Conservation (phyloP, 2,797 vertebrate genomes). For the Anas acuta region DNA sequence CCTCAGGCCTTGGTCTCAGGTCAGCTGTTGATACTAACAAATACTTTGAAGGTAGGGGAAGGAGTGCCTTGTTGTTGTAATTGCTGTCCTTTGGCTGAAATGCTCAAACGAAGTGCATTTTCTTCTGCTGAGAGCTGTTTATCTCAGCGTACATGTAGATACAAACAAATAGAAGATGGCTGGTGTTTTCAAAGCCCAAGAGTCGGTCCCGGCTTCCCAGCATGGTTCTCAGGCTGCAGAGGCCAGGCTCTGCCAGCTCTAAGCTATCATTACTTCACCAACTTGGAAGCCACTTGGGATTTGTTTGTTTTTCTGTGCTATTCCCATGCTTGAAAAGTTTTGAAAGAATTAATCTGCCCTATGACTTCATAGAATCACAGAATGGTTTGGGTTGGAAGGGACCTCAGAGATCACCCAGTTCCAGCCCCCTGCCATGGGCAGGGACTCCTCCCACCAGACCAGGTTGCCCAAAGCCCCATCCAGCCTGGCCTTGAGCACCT, state of each 20-base stretch:
- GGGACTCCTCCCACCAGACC: background rate
- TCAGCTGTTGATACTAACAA: background rate
- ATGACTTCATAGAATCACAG: background rate
- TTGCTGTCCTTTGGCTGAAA: conserved; percentile 49
- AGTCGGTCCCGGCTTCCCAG: background rate
- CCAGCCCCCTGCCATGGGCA: background rate
- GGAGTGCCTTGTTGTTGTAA: conserved; percentile 19
- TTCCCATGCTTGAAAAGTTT: background rate
- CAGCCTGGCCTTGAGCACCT: background rate
- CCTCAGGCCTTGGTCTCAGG: background rate
- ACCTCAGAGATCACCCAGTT: background rate
- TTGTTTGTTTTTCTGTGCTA: background rate
- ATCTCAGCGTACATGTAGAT: background rate
- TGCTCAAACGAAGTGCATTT: conserved; percentile 6
- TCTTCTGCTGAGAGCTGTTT: conserved; percentile 47
- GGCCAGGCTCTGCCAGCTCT: background rate
- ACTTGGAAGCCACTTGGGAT: background rate
- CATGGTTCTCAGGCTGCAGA: background rate
- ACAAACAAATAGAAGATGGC: conserved; percentile 47
- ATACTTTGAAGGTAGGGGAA: conserved; percentile 25
- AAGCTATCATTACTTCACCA: background rate
- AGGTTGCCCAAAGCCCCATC: background rate
- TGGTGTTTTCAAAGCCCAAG: conserved; percentile 29
- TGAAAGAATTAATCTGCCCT: background rate
- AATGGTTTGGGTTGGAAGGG: background rate